These are phyloP conservation scores for Pseudochirops cupreus DNA, from an alignment of 2,797 vertebrate genomes.

Conservation along the genomic window DNA sequence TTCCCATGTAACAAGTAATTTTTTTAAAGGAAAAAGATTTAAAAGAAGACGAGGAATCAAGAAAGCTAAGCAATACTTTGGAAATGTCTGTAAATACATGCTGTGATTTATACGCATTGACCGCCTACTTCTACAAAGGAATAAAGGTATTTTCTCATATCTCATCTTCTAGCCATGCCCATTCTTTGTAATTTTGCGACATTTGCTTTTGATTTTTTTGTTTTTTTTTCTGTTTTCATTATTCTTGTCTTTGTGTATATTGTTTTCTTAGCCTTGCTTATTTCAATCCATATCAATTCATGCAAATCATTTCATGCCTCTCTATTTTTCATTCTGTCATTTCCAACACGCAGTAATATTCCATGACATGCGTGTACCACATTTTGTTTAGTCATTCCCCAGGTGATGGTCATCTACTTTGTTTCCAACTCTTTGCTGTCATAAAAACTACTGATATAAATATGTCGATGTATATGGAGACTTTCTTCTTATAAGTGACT, in stretches of 20 bases:
- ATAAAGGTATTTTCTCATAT: not conserved
- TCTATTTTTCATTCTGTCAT: not conserved
- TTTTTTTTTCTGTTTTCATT: not conserved
- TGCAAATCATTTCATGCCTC: not conserved
- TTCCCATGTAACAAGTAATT: not conserved
- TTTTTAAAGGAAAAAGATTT: not conserved
- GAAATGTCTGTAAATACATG: not conserved
- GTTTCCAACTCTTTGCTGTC: not conserved
- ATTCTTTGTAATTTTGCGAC: not conserved
- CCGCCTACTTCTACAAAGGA: not conserved
- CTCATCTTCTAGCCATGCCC: not conserved
- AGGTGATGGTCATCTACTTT: not conserved
- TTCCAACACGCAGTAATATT: not conserved
- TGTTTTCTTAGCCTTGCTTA: not conserved
- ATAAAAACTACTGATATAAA: not conserved
- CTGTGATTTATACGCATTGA: not conserved
- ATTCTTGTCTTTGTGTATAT: not conserved
- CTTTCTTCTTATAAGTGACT: not conserved
- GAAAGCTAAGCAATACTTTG: not conserved
- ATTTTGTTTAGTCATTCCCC: not conserved
- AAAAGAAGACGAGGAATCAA: not conserved
- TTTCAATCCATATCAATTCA: not conserved
- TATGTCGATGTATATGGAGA: not conserved
- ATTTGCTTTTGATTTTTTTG: not conserved
- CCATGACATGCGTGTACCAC: not conserved